Conservation (phyloP, 1,140 invertebrate species). For the Babylonia areolata region DNA sequence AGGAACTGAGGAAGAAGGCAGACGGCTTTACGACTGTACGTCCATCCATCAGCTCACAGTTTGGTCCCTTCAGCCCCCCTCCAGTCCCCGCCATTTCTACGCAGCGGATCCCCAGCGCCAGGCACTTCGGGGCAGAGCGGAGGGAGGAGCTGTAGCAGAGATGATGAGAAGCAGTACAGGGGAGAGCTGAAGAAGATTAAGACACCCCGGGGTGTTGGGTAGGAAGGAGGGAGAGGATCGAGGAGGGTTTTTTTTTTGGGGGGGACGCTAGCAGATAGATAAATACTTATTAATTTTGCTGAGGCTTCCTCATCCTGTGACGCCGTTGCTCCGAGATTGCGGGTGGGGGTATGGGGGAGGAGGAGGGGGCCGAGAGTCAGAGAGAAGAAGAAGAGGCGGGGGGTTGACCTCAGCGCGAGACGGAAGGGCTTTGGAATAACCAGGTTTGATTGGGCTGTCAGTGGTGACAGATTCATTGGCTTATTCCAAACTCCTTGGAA, state of each 20-base stretch:
- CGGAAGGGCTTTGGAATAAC: neutral
- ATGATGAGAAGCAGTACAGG: too few species aligned
- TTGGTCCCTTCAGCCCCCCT: too few species aligned
- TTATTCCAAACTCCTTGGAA: neutral
- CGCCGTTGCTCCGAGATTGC: too few species aligned
- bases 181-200: neutral
- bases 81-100: too few species aligned
- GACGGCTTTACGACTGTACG: too few species aligned
- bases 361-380: neutral
- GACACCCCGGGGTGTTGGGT: neutral
- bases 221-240: neutral
- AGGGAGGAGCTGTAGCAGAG: too few species aligned
- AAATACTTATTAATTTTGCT: neutral
- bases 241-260: too few species aligned
- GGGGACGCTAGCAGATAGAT: neutral
- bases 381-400: neutral
- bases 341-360: neutral
- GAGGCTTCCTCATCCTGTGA: too few species aligned
- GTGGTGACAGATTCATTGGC: slow-evolving; percentile 6
- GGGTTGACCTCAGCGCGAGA: neutral
- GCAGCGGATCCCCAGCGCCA: too few species aligned
- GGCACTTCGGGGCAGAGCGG: too few species aligned
- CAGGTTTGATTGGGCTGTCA: neutral
- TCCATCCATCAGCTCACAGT: too few species aligned
- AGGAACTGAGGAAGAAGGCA: neutral